These are phyloP conservation scores for Bambusicola thoracicus DNA, from an alignment of 2,113 vertebrate genomes.

Conservation along the genomic window DNA sequence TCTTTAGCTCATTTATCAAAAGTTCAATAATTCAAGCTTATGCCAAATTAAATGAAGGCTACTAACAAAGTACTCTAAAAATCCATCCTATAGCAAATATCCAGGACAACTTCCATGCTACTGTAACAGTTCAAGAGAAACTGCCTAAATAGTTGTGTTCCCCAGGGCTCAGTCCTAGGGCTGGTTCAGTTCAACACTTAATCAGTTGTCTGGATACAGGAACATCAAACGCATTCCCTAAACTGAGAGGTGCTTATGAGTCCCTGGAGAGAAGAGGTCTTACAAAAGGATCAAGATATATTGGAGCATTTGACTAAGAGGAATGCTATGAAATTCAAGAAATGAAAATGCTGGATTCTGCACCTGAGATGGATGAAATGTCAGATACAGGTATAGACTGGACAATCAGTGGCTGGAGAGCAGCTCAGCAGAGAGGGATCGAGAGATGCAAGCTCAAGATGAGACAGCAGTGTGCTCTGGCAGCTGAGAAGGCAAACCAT, in stretches of 20 bases:
- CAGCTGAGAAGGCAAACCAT: not conserved
- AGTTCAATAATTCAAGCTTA: not conserved
- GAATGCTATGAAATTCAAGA: not conserved
- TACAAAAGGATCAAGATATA: not conserved
- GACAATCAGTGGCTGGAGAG: not conserved
- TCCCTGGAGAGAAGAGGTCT: not conserved
- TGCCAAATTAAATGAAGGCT: not conserved
- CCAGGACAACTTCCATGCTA: not conserved
- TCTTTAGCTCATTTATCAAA: not conserved
- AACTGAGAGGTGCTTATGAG: not conserved
- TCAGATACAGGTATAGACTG: not conserved
- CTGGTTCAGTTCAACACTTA: not conserved
- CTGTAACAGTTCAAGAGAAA: not conserved
- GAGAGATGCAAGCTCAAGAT: not conserved
- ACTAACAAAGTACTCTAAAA: not conserved
- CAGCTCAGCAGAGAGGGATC: not conserved
- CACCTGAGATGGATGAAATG: not conserved
- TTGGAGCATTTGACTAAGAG: not conserved
- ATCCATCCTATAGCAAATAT: not conserved
- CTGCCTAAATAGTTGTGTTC: not conserved
- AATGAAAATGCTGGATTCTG: not conserved
- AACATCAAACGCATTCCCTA: not conserved
- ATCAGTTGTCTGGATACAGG: not conserved
- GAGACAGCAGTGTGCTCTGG: not conserved
- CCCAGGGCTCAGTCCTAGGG: not conserved